phyloP scores from a whole-genome alignment of 2,797 vertebrate genomes.

The Ficedula albicollis region DNA sequence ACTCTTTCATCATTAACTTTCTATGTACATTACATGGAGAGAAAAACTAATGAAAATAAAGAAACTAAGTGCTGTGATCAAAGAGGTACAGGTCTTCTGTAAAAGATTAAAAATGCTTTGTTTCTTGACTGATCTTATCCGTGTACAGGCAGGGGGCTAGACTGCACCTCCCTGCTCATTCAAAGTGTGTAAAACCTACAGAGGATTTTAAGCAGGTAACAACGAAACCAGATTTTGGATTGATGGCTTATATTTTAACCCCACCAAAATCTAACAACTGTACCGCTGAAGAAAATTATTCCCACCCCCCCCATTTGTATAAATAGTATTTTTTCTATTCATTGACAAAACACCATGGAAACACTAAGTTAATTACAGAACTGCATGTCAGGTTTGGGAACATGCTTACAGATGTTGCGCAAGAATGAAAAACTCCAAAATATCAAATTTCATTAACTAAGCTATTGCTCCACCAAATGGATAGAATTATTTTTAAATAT shows the following conservation, averaged over 20 bases:
- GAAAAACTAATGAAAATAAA: slow-evolving; percentile 32
- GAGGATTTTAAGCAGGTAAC: background rate
- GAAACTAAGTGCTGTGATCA: background rate
- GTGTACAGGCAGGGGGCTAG: background rate
- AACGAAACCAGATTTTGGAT: background rate
- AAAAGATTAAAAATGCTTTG: background rate
- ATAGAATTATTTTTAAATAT: background rate
- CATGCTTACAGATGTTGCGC: slow-evolving; percentile 2
- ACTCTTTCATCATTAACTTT: slow-evolving; percentile 62
- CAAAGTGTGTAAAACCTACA: rapidly evolving
- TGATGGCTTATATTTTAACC: background rate
- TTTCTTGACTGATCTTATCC: background rate
- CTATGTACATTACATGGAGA: slow-evolving; percentile 8
- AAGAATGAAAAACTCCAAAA: slow-evolving; percentile 21
- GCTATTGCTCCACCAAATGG: slow-evolving; percentile 25
- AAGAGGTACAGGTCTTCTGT: background rate
- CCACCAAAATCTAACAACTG: background rate
- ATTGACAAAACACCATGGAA: background rate
- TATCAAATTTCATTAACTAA: slow-evolving; percentile 21
- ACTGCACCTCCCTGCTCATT: background rate
- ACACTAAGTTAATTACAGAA: background rate
- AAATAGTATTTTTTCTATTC: background rate
- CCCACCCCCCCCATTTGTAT: background rate
- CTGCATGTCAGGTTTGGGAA: background rate
- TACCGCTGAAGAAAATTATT: background rate